Evolutionary conservation across 1,140 invertebrate species (phyloP), one percentile per base, ranked within the genome.

Genomic region (Coptotermes formosanus): DNA sequence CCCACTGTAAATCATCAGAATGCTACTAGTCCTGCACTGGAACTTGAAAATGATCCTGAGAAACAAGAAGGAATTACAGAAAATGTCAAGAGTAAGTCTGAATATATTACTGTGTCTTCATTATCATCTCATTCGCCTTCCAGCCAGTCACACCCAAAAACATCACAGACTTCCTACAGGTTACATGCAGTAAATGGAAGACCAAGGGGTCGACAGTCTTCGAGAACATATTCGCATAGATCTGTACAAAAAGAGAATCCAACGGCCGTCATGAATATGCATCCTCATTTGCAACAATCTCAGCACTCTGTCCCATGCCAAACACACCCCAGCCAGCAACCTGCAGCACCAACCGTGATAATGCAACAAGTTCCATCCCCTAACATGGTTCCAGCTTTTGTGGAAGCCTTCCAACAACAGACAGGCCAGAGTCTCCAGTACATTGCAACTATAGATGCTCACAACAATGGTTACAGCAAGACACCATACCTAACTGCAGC

Each of bases 351-450:
- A 4, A 94, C 94, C 1, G 93, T 94, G 21, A 94, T 95, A 86
- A 91, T 95, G 2, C 94, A 95, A 89, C 94, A 94, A 88, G 92
- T 95, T 14, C 91, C 93, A 45, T 92, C 94, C 84, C 92, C 93
- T 83, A 94, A 93, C 88, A 92, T 95, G 87, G 92, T 95, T 91
- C 95, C 95, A 6, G 90, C 92, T 14, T 95, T 95, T 90, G 93
- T 95, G 0, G 94, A 95, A 88, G 92, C 94, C 4, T 90, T 94
- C 88, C 94, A 94, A 82, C 93, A 94, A 87, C 94, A 94, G 86
- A 93, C 94, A 44, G 94, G 93, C 86, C 94, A 94, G 88, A 94
- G 94, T 89, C 91, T 95, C 89, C 94, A 95, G 88, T 95, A 95
- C 86, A 94, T 95, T 83, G 93, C 94, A n/a, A 93, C 94, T 14